Conservation (phyloP, 2,888 invertebrate genomes). For the Marasmarcha lunaedactyla region DNA sequence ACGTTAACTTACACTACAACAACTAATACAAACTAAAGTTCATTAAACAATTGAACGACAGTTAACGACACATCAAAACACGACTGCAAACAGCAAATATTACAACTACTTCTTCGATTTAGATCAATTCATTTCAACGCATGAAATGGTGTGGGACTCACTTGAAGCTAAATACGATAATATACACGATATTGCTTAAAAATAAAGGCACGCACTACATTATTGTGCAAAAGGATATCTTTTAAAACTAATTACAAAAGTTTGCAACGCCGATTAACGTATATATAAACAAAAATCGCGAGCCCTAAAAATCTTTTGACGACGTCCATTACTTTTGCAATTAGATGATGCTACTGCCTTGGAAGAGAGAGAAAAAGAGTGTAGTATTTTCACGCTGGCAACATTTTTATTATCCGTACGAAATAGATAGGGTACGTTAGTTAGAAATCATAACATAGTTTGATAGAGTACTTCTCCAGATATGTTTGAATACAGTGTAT, state of each 20-base stretch:
- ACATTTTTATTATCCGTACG: slow-evolving; percentile 30
- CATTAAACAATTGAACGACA: slow-evolving; percentile 23
- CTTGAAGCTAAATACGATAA: slow-evolving; percentile 34
- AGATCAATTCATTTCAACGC: slow-evolving; percentile 29
- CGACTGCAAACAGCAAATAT: slow-evolving; percentile 28
- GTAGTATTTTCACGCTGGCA: slow-evolving; percentile 49
- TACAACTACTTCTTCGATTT: slow-evolving; percentile 19
- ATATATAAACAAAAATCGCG: slow-evolving; percentile 65
- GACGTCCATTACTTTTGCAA: slow-evolving; percentile 63
- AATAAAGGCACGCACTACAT: slow-evolving; percentile 53
- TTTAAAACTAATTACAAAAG: slow-evolving; percentile 63
- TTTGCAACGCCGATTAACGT: slow-evolving; percentile 58
- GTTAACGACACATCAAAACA: slow-evolving; percentile 23
- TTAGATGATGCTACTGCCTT: slow-evolving; percentile 61
- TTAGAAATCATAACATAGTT: too few species aligned
- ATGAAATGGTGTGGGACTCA: slow-evolving; percentile 31
- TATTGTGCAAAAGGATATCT: slow-evolving; percentile 35
- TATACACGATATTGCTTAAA: slow-evolving; percentile 38
- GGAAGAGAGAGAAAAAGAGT: slow-evolving; percentile 50
- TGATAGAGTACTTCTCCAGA: too few species aligned
- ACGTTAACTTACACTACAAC: slow-evolving; percentile 28
- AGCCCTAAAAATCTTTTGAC: slow-evolving; percentile 38
- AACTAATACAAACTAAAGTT: slow-evolving; percentile 22
- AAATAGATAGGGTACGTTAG: neutral
- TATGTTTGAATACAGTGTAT: too few species aligned